A percentile compares a stretch with the other conserved stretches of the same genome.
phyloP scores from a whole-genome alignment of 2,113 vertebrate species.

The Nicator chloris region DNA sequence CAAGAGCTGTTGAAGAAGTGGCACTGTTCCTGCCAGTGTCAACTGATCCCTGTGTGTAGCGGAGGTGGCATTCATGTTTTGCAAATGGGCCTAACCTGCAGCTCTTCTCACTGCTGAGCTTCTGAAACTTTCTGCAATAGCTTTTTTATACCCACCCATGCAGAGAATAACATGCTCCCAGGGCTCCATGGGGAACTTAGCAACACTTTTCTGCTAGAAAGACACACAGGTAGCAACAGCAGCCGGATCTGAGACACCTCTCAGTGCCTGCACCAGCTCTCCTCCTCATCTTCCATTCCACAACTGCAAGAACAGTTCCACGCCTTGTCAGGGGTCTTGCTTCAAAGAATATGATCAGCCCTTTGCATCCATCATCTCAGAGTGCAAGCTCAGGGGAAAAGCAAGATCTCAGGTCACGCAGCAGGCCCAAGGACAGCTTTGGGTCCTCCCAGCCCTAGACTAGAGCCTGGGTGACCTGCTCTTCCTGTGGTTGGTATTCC shows the following conservation, averaged over 20 bases:
- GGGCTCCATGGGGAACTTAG: background rate
- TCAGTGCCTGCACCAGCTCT: background rate
- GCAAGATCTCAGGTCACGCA: background rate
- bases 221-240: background rate
- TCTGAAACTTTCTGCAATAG: conserved; percentile 33
- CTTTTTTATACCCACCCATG: background rate
- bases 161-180: background rate
- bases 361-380: background rate
- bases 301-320: background rate
- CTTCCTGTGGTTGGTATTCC: background rate
- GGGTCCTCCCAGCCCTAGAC: background rate
- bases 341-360: background rate
- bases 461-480: background rate
- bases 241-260: background rate
- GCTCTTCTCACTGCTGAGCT: background rate
- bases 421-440: background rate
- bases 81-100: background rate
- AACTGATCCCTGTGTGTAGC: background rate
- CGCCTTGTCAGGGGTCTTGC: background rate
- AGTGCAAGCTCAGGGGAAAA: background rate
- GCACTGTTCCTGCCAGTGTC: background rate
- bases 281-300: background rate
- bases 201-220: background rate
- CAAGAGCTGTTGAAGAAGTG: background rate
- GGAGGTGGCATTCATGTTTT: background rate